Evolutionary conservation across 1,140 invertebrate species (phyloP).

Genomic region (Macrotrachela quadricornifera): DNA sequence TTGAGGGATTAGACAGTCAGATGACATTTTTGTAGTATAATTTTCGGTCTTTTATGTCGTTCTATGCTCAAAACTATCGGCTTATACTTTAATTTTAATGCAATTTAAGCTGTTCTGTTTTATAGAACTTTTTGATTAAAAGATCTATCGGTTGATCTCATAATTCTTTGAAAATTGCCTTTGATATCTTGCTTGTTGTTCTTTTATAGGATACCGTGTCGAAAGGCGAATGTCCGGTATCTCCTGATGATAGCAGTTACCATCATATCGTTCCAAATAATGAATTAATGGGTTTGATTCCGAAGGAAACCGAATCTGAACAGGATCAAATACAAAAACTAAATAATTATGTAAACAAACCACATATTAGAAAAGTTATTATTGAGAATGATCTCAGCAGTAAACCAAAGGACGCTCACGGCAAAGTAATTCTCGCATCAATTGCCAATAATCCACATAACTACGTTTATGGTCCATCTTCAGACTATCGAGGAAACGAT

Average conservation of each 20-base stretch:
- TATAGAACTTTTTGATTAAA: no score
- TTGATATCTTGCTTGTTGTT: no score
- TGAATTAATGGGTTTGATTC: neutral
- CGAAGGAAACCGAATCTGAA: neutral
- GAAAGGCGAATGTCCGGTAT: no score
- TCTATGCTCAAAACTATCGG: no score
- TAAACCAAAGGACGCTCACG: neutral
- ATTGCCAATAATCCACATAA: neutral
- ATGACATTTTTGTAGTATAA: no score
- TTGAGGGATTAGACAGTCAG: no score
- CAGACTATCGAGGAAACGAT: neutral
- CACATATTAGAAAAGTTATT: neutral
- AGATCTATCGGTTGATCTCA: no score
- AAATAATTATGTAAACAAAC: neutral
- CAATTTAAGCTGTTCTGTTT: no score
- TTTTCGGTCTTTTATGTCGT: no score
- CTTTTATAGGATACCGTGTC: no score
- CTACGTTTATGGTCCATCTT: neutral
- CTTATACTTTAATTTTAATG: no score
- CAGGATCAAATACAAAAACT: neutral
- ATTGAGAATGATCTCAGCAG: neutral
- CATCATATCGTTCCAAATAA: neutral
- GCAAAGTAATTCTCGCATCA: neutral
- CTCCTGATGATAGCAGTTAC: neutral
- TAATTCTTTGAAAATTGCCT: no score